A percentile compares a stretch with the other conserved stretches of the same genome.
phyloP scores from a whole-genome alignment of 2,888 invertebrate species.

The Philonicus albiceps region DNA sequence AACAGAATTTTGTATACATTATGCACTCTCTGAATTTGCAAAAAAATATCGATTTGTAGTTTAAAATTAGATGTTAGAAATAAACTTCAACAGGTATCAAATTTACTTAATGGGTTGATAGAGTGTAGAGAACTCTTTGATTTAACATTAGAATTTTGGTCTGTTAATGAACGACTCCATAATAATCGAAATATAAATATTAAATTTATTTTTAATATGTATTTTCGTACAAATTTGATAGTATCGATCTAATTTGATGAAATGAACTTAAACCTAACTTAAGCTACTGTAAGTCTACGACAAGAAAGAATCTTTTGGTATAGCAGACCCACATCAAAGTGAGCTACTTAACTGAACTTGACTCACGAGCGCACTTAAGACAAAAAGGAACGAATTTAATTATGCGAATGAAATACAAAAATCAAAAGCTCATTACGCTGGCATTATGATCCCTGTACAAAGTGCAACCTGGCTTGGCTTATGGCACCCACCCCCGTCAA shows the following conservation, averaged over 20 bases:
- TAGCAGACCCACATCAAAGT: conserved; percentile 1
- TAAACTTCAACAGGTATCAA: too few relatives aligned
- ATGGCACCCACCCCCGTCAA: neutral
- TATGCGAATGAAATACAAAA: conserved; percentile 28
- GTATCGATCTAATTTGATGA: neutral
- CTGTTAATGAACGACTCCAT: too few relatives aligned
- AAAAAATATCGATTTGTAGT: too few relatives aligned
- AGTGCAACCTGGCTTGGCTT: conserved; percentile 26
- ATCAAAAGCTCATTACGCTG: conserved; percentile 38
- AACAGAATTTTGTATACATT: too few relatives aligned
- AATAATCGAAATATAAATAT: too few relatives aligned
- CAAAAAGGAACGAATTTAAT: conserved; percentile 34
- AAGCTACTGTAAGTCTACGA: neutral
- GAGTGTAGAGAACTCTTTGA: too few relatives aligned
- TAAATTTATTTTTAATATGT: too few relatives aligned
- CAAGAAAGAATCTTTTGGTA: neutral
- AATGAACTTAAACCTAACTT: neutral
- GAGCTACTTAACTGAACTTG: conserved; percentile 23
- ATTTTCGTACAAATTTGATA: too few relatives aligned
- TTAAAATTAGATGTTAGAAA: too few relatives aligned
- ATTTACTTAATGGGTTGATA: too few relatives aligned
- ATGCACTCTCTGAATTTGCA: too few relatives aligned
- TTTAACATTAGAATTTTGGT: too few relatives aligned
- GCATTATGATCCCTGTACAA: conserved; percentile 32
- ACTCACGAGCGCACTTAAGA: neutral